A percentile compares a stretch with the other conserved stretches of the same genome.
Conservation (phyloP, 2,888 invertebrate genomes). For the Meteorus cinctellus region DNA sequence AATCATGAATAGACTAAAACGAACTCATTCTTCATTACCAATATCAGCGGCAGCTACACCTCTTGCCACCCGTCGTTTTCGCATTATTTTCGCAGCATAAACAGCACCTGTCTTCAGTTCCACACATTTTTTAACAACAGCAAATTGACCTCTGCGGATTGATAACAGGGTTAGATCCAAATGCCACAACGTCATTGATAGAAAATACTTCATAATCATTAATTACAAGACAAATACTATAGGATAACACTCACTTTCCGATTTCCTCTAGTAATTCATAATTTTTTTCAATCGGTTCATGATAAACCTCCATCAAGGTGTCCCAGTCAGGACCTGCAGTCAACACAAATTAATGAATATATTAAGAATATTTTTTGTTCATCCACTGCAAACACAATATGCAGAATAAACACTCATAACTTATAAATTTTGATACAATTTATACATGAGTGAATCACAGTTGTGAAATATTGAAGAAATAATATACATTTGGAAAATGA, state of each 20-base stretch:
- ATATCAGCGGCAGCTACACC: constrained; percentile 78
- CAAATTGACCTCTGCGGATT: constrained; percentile 78
- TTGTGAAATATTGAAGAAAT: background rate
- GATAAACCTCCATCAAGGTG: constrained; percentile 73
- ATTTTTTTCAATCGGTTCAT: constrained; percentile 75
- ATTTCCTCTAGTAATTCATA: constrained; percentile 76
- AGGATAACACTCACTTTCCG: constrained; percentile 73
- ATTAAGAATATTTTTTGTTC: background rate
- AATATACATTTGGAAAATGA: background rate
- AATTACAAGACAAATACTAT: constrained; percentile 10
- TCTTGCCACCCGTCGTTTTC: constrained; percentile 76
- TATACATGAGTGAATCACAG: background rate
- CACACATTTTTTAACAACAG: constrained; percentile 77
- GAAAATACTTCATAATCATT: constrained; percentile 13
- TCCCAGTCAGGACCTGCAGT: constrained; percentile 69
- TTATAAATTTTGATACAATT: constrained; percentile 11
- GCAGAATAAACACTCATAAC: background rate
- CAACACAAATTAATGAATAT: background rate
- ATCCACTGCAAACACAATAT: background rate
- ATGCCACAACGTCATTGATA: background rate
- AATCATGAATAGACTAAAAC: constrained; percentile 9
- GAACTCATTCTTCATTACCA: constrained; percentile 58
- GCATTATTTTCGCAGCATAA: constrained; percentile 80
- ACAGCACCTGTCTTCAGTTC: constrained; percentile 75
- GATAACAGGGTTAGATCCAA: constrained; percentile 33